Evolutionary conservation across 1,140 invertebrate species (phyloP), one percentile per base, ranked within the genome.

Genomic region (Cherax quadricarinatus): DNA sequence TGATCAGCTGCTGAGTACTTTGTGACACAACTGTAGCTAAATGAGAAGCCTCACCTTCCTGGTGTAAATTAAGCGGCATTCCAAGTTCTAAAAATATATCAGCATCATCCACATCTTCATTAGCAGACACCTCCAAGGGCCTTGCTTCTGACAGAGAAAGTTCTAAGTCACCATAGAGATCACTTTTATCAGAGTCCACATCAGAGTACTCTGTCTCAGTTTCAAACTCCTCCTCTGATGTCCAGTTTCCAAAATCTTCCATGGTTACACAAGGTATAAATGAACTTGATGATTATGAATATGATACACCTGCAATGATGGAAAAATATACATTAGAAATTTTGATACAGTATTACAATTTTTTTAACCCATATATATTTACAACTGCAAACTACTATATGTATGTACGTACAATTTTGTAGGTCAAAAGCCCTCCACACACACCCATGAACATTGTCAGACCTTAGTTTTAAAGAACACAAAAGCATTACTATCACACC

Each of bases 1-100:
- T 78, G 48, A 14, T 80, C 14, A 30, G 10, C 24, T 30, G 24
- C 21, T 21, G 4, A 79, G 9, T 9, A 14, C 53, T 57, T 57
- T 57, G 1, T 57, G 53, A 57, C 53, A 57, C 53, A 41, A 41
- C 30, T 41, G 30, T 41, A 57, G 53, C 53, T 57, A 21, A 66
- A 66, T 18, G 18, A 5, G 21, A 5, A 14, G 62, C 62, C 21
- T 66, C 62, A 18, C 18, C 18, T 66, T 66, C 21, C 12, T 18
- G 53, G 6, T 3, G 53, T 1, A 14, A 10, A 21, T 86, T 24
- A 24, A 57, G 5, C 16, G 57, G 41, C 78, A 80, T 62, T 7
- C 78, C 78, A 4, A 88, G 78, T 75, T 88, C 86, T 79, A 41
- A 16, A 60, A 88, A 88, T 60, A 88, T 88, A 51, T 88, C 86